Evolutionary conservation across 2,113 vertebrate genomes (phyloP).

Genomic region (Callorhinus ursinus): DNA sequence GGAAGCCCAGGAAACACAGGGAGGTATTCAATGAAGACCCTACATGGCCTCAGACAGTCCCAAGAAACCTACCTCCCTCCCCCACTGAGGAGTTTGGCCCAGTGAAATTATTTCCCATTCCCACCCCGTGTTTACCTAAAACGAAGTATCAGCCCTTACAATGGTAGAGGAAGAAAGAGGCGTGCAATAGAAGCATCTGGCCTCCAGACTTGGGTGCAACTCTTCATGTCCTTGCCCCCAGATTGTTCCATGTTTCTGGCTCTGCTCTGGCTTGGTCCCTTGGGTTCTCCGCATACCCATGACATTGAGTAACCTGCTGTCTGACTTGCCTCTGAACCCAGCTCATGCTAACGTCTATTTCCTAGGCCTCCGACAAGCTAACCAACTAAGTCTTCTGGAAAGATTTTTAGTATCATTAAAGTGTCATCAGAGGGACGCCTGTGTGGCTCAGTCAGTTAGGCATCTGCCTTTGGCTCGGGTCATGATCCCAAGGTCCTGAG

Average conservation of each 20-base stretch:
- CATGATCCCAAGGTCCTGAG: no score
- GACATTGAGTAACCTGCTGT: neutral
- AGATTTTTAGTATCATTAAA: neutral
- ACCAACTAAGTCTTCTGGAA: neutral
- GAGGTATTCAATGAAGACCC: neutral
- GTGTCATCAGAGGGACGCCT: neutral
- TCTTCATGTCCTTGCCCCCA: rapidly evolving
- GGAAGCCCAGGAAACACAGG: neutral
- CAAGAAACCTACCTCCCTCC: neutral
- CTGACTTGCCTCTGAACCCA: neutral
- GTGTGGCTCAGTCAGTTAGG: no score
- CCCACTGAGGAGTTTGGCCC: neutral
- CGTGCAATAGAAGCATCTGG: neutral
- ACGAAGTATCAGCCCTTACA: neutral
- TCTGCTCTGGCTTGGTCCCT: neutral
- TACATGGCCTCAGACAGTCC: neutral
- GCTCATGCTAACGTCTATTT: neutral
- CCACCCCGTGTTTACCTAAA: neutral
- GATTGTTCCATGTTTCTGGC: neutral
- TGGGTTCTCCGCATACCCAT: neutral
- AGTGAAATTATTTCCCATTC: neutral
- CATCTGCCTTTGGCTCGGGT: no score
- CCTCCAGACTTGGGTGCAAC: neutral
- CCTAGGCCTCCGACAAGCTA: neutral
- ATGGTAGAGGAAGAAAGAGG: no score